These are phyloP conservation scores for Huso huso DNA, from an alignment of 2,797 vertebrate genomes.

Conservation along the genomic window DNA sequence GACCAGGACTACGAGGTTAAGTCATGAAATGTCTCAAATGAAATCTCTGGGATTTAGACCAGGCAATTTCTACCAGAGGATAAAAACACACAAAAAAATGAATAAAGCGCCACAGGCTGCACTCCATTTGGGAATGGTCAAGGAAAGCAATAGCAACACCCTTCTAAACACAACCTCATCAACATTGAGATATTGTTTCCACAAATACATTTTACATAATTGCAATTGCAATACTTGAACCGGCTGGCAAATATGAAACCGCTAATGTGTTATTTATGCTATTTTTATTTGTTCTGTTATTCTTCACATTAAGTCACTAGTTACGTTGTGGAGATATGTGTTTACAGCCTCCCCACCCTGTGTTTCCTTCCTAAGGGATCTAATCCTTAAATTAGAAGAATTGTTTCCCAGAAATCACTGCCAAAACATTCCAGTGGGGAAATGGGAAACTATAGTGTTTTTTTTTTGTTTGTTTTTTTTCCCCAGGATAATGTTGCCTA, in stretches of 20 bases:
- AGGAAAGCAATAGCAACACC: slow-evolving; percentile 63
- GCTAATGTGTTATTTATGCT: slow-evolving; percentile 10
- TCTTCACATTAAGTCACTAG: slow-evolving; percentile 18
- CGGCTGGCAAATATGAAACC: background rate
- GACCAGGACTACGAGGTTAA: slow-evolving; percentile 75
- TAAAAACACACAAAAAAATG: slow-evolving; percentile 4
- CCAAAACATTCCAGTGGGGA: slow-evolving; percentile 39
- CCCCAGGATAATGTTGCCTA: too few relatives aligned
- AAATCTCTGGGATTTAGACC: slow-evolving; percentile 37
- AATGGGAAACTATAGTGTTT: slow-evolving; percentile 5
- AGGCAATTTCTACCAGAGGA: slow-evolving; percentile 34
- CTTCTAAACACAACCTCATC: slow-evolving; percentile 38
- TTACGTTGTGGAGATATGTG: slow-evolving; percentile 22
- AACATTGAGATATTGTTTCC: slow-evolving; percentile 20
- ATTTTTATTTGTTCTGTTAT: background rate
- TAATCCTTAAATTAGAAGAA: slow-evolving; percentile 15
- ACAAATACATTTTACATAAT: slow-evolving; percentile 9
- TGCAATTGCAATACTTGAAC: background rate
- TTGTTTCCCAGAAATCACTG: slow-evolving; percentile 45
- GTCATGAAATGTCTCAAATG: slow-evolving; percentile 53
- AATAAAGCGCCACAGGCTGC: slow-evolving; percentile 36
- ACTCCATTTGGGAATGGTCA: slow-evolving; percentile 38
- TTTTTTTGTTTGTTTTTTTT: slow-evolving; percentile 3
- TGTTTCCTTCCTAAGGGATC: slow-evolving; percentile 19
- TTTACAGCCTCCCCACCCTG: slow-evolving; percentile 7